These are phyloP conservation scores for Pseudomyrmex pallidus DNA, from an alignment of 1,140 invertebrate genomes.

Conservation along the genomic window DNA sequence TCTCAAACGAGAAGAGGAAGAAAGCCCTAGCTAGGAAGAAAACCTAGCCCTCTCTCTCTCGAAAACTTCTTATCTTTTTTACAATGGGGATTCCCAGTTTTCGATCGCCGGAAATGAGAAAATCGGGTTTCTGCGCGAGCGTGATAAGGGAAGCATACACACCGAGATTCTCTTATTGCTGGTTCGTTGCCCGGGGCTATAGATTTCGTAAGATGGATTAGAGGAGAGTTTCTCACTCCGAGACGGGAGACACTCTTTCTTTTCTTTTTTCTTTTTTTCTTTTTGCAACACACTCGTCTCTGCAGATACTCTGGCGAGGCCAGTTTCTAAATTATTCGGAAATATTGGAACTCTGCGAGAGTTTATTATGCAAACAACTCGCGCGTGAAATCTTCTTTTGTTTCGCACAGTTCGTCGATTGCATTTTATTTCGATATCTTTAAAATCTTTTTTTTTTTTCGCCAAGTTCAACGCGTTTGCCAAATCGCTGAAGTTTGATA, in stretches of 20 bases:
- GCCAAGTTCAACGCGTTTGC: background rate
- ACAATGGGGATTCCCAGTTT: constrained; percentile 42
- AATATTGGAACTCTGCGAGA: too few relatives aligned
- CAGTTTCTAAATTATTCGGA: background rate
- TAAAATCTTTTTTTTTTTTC: background rate
- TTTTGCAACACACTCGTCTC: constrained; percentile 4
- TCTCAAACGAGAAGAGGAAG: too few relatives aligned
- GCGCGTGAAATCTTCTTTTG: background rate
- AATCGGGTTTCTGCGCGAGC: constrained; percentile 38
- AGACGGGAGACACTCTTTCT: background rate
- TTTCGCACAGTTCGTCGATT: background rate
- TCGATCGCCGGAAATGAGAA: constrained; percentile 62
- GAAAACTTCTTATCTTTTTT: constrained; percentile 38
- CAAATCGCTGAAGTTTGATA: background rate
- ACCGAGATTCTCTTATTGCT: constrained; percentile 55
- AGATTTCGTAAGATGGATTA: constrained; percentile 41
- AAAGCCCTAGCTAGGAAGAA: too few relatives aligned
- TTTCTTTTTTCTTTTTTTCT: background rate
- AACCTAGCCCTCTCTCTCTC: background rate
- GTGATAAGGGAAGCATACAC: constrained; percentile 55
- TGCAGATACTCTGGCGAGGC: background rate
- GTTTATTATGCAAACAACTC: background rate
- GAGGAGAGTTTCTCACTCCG: constrained; percentile 19
- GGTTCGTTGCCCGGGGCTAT: constrained; percentile 16
- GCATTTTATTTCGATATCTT: background rate